Evolutionary conservation across 2,797 vertebrate species (phyloP).

Genomic region (Anas bernieri): DNA sequence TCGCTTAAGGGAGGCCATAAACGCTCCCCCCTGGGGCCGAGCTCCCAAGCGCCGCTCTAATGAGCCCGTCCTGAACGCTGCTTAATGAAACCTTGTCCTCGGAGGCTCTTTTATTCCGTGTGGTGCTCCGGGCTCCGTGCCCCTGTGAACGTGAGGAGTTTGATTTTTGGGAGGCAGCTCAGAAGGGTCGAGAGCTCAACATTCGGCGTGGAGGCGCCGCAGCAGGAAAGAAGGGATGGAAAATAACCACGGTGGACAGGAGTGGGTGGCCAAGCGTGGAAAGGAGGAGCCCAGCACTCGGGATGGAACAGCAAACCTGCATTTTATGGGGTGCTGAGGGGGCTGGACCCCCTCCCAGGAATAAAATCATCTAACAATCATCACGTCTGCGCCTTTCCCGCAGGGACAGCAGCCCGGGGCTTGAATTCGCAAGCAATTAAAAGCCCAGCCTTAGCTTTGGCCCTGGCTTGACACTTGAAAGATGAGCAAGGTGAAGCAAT

Average conservation of each 20-base stretch:
- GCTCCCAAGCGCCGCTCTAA: not conserved
- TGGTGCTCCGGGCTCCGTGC: not conserved
- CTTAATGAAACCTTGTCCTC: not conserved
- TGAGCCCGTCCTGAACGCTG: not conserved
- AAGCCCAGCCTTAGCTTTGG: not conserved
- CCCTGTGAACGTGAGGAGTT: rapidly evolving
- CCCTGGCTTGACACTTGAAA: not conserved
- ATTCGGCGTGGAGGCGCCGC: not conserved
- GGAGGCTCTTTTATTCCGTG: not conserved
- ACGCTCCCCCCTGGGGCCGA: not conserved
- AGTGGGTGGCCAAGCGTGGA: not conserved
- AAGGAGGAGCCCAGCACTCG: not conserved
- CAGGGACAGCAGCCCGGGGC: not conserved
- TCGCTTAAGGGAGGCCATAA: not conserved
- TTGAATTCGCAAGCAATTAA: not conserved
- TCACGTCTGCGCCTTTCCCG: not conserved
- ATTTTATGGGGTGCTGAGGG: rapidly evolving
- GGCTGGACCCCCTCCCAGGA: rapidly evolving
- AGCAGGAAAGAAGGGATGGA: not conserved
- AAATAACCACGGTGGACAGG: not conserved
- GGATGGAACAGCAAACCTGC: not conserved
- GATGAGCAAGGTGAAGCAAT: not conserved
- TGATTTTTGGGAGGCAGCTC: not conserved
- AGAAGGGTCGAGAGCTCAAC: not conserved
- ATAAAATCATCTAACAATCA: rapidly evolving